phyloP scores from a whole-genome alignment of 2,113 vertebrate species.

The Halcyon malimbica region DNA sequence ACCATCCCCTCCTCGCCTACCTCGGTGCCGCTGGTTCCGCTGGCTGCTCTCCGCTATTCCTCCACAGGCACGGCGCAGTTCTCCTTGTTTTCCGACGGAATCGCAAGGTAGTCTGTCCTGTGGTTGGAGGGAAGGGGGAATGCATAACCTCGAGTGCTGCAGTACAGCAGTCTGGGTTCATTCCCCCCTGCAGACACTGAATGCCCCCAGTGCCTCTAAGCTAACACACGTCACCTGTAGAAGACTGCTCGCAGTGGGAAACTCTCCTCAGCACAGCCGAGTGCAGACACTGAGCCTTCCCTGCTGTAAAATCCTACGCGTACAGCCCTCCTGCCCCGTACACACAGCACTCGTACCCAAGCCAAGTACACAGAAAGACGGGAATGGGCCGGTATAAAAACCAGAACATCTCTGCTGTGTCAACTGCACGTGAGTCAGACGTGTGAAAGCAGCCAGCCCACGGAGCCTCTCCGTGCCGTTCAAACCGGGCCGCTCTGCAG shows the following conservation, averaged over 20 bases:
- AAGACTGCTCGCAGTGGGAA: background rate
- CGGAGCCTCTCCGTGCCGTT: background rate
- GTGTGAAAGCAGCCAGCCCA: background rate
- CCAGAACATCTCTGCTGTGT: background rate
- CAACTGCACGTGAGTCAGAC: background rate
- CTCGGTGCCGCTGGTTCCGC: background rate
- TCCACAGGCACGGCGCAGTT: conserved; percentile 85
- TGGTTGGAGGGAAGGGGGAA: conserved; percentile 43
- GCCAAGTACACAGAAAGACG: background rate
- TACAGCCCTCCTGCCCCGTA: fast-evolving
- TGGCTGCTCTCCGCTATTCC: conserved; percentile 77
- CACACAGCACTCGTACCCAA: background rate
- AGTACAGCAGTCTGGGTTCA: background rate
- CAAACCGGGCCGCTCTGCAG: background rate
- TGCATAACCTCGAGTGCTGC: background rate
- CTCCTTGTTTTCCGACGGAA: conserved; percentile 95
- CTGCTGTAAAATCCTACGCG: background rate
- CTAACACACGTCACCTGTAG: background rate
- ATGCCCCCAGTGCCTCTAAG: background rate
- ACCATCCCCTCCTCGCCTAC: background rate
- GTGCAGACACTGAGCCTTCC: background rate
- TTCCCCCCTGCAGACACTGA: background rate
- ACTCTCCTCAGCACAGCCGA: background rate
- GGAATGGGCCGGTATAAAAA: background rate
- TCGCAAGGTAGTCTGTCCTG: conserved; percentile 95